Percentiles rank a stretch among this genome's conserved stretches.
Evolutionary conservation across 2,888 invertebrate genomes (phyloP).

Genomic region (Drosophila dives): DNA sequence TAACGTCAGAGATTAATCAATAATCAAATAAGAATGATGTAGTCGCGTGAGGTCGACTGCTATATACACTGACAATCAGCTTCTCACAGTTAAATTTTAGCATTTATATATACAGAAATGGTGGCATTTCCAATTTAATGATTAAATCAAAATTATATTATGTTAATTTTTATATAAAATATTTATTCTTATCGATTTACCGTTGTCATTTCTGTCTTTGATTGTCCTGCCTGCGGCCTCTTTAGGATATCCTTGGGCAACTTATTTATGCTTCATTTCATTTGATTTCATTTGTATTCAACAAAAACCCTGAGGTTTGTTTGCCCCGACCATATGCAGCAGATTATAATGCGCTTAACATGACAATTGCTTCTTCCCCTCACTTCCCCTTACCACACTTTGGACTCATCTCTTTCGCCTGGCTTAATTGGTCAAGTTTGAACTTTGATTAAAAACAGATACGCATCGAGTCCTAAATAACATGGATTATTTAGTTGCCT

Average conservation of each 20-base stretch:
- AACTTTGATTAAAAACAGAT: conserved; percentile 65
- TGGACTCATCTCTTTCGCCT: not conserved
- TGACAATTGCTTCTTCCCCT: not conserved
- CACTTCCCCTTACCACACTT: not conserved
- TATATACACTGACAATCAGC: not conserved
- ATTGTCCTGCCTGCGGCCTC: not conserved
- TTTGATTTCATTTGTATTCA: conserved; percentile 1
- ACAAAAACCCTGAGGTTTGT: not conserved
- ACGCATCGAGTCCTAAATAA: conserved; percentile 9
- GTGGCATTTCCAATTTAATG: not conserved
- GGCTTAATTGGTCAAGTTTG: conserved; percentile 51
- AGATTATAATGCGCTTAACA: conserved; percentile 56
- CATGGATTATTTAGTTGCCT: conserved; percentile 54
- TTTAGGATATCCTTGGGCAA: not conserved
- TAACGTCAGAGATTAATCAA: not conserved
- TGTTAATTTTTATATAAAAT: not conserved
- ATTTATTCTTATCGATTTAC: not conserved
- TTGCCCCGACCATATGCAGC: conserved; percentile 34
- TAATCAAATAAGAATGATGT: not conserved
- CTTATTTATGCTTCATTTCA: not conserved
- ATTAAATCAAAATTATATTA: not conserved
- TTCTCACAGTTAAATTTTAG: not conserved
- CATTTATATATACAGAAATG: not conserved
- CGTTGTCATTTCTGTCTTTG: not conserved
- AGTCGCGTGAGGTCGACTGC: not conserved